Evolutionary conservation across 2,797 vertebrate genomes (phyloP), one percentile per base, ranked within the genome.

Genomic region (Champsocephalus gunnari): DNA sequence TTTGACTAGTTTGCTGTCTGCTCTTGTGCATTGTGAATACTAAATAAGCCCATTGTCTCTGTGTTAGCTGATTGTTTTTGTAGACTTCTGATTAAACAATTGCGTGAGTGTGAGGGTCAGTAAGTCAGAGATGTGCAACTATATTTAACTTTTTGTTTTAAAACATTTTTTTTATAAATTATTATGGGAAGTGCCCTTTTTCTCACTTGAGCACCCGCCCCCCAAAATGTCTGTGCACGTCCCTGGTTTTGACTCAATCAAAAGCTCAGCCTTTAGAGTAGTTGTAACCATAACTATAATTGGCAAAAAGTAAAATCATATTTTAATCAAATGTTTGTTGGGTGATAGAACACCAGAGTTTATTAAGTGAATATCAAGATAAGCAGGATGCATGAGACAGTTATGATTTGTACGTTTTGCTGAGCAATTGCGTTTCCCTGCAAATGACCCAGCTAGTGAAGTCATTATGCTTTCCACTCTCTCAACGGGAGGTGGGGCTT

Each of bases 401-500:
- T 48, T 28, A 11, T 45, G 51, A 62, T 55, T 47, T 19, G 61
- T 34, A 10, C 3, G 41, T 58, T 71, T n/a, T 48, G 58, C 62
- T 48, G 24, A 61, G 68, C 24, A 58, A n/a, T 47, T 67, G 34
- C 49, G 8, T 59, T 81, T 82, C 4, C 83, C 66, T 81, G 70
- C 62, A 44, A 86, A 71, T 73, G 64, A 81, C 85, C 81, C 76
- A 85, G 79, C 81, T 4, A 85, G 90, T 85, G 86, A 88, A 91
- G 90, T 91, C 85, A 89, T 89, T 87, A 80, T 51, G 86, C 88
- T 88, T 88, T 92, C 86, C 87, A 88, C 90, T 90, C 88, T 88
- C 85, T 90, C 90, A 84, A 87, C 89, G 41, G 93, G 94, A 94
- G 95, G 95, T 93, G 95, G 92, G 88, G 94, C 94, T 94, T 92